Base-by-base conservation (phyloP, 2,888 invertebrate genomes). In the Cactoblastis cactorum region DNA sequence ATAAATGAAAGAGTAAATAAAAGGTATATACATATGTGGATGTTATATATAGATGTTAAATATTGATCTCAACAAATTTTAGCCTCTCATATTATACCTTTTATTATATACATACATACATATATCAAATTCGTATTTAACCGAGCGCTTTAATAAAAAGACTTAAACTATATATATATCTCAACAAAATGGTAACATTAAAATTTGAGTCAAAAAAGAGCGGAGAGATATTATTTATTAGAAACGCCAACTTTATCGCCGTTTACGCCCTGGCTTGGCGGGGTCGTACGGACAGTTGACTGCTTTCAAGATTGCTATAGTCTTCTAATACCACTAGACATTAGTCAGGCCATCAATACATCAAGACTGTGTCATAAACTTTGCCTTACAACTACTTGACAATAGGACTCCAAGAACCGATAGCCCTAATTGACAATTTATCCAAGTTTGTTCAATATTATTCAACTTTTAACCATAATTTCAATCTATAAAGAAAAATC, bases 401-500 rank as follows among this genome's bases (percentile, higher is more conserved):
- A 28, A 28, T 9, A 28, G 28, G 28, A 9, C 28, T 28, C 8
- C 1, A 4, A 28, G 5, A 28, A 28, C 28, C 28, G 8, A 28
- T 9, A 8, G 8, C 22, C n/a, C 33, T 33, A 8, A n/a, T 12
- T 33, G 33, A 17, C n/a, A n/a, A 15, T 17, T 1, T 15, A 24
- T 43, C 32, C 9, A 43, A n/a, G 11, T 43, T 32, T 28, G 24
- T 8, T 14, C 14, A 22, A 12, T 12, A 6, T 12, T 22, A 22
- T 41, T 2, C 41, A 41, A n/a, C 6, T 17, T 32, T 32, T 6
- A 32, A 33, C 5, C 22, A 22, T 22, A 22, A 5, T 22, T 22
- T 22, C 22, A 22, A 53, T 55, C 52, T 52, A 39, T 50, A 50
- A 45, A 49, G 47, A 52, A 45, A 47, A 35, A 11, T 35, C 38